Percentiles rank a stretch among this genome's conserved stretches.
phyloP scores from a whole-genome alignment of 2,797 vertebrate genomes.

The Hybognathus amarus region DNA sequence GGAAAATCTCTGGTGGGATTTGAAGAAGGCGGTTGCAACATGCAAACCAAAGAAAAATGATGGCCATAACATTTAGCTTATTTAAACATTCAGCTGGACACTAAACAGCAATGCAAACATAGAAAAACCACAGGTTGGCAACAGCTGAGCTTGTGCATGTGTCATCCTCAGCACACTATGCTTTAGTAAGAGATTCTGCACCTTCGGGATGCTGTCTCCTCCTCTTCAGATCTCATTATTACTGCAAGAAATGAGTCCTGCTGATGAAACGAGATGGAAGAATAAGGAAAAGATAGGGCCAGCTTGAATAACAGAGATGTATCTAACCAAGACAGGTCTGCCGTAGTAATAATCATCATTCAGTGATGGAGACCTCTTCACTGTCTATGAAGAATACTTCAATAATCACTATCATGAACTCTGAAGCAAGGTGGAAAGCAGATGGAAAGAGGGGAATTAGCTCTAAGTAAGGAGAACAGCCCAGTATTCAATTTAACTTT shows the following conservation, averaged over 20 bases:
- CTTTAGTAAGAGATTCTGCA: constrained; percentile 27
- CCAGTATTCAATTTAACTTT: background rate
- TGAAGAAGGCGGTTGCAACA: no score
- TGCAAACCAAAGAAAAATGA: background rate
- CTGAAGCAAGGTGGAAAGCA: background rate
- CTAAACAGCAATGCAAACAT: background rate
- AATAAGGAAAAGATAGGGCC: constrained; percentile 20
- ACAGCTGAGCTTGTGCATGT: constrained; percentile 6
- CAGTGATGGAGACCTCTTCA: constrained; percentile 8
- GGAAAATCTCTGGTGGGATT: no score
- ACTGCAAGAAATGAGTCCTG: constrained; percentile 20
- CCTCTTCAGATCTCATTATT: constrained; percentile 45
- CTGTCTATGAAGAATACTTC: background rate
- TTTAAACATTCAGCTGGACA: background rate
- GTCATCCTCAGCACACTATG: background rate
- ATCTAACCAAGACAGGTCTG: constrained; percentile 27
- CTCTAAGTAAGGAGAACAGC: background rate
- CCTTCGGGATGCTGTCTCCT: background rate
- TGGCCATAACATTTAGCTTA: background rate
- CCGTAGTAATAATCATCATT: constrained; percentile 23
- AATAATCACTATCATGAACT: constrained; percentile 30
- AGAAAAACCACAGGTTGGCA: background rate
- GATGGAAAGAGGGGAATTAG: background rate
- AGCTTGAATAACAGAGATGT: constrained; percentile 13
- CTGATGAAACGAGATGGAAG: constrained; percentile 35